Conservation (phyloP, 2,888 invertebrate species). For the Horisme vitalbata region DNA sequence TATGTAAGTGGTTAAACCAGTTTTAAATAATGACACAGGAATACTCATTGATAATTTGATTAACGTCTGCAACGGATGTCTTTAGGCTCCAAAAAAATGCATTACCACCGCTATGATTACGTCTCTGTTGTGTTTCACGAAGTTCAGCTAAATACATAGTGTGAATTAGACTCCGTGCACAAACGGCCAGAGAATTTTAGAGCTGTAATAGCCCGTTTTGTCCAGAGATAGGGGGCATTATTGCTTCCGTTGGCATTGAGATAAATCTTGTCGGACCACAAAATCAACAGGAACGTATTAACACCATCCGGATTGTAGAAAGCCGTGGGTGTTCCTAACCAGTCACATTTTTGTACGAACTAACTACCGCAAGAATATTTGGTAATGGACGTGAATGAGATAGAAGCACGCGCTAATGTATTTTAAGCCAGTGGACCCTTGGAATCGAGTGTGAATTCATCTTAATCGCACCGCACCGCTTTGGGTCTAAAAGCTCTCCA, state of each 20-base stretch:
- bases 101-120: constrained; percentile 76
- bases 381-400: constrained; percentile 55
- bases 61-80: constrained; percentile 59
- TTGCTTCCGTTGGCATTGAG: constrained; percentile 47
- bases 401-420: constrained; percentile 39
- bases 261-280: constrained; percentile 56
- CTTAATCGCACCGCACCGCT: constrained; percentile 15
- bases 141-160: constrained; percentile 77
- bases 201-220: constrained; percentile 24
- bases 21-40: constrained; percentile 72
- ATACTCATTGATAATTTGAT: constrained; percentile 74
- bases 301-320: constrained; percentile 68
- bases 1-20: constrained; percentile 51
- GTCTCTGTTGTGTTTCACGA: constrained; percentile 75
- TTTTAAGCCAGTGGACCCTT: constrained; percentile 24
- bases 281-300: constrained; percentile 77
- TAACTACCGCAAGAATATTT: constrained; percentile 63
- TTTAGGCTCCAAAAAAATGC: constrained; percentile 74
- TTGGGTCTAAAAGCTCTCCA: constrained; percentile 13
- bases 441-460: constrained; percentile 20
- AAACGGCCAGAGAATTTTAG: constrained; percentile 35
- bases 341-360: constrained; percentile 63
- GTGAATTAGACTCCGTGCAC: constrained; percentile 70
- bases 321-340: constrained; percentile 77
- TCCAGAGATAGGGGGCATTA: constrained; percentile 51